These are phyloP conservation scores for Drosophila anomelani DNA, from an alignment of 2,888 invertebrate species.

Conservation along the genomic window DNA sequence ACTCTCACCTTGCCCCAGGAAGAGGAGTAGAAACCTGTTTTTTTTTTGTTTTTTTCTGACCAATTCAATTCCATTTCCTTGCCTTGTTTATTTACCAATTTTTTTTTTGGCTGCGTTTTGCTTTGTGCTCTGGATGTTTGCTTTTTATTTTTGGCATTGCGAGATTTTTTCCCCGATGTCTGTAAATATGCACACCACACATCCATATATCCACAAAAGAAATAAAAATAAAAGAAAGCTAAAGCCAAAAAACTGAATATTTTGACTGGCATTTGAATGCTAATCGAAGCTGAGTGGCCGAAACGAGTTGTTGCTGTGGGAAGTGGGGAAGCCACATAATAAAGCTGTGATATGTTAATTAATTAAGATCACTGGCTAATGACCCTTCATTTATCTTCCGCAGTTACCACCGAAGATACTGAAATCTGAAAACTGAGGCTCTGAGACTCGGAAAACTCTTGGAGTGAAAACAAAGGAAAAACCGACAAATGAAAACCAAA, in stretches of 20 bases:
- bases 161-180: conserved; percentile 26
- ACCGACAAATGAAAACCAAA: conserved; percentile 71
- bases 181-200: conserved; percentile 14
- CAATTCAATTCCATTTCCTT: conserved; percentile 7
- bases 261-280: conserved; percentile 62
- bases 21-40: conserved; percentile 36
- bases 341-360: conserved; percentile 29
- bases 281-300: conserved; percentile 53
- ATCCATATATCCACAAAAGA: not conserved
- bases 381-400: conserved; percentile 4
- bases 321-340: conserved; percentile 8
- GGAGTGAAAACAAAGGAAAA: not conserved
- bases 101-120: conserved; percentile 17
- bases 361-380: conserved; percentile 21
- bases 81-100: conserved; percentile 24
- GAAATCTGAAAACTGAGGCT: not conserved
- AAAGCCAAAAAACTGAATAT: conserved; percentile 45
- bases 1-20: conserved; percentile 42
- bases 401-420: conserved; percentile 15
- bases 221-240: conserved; percentile 22
- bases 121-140: conserved; percentile 26
- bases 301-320: conserved; percentile 33
- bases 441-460: conserved; percentile 4
- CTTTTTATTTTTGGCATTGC: conserved; percentile 48
- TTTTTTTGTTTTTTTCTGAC: not conserved